Evolutionary conservation across 2,113 vertebrate species (phyloP).

Genomic region (Bubo bubo): DNA sequence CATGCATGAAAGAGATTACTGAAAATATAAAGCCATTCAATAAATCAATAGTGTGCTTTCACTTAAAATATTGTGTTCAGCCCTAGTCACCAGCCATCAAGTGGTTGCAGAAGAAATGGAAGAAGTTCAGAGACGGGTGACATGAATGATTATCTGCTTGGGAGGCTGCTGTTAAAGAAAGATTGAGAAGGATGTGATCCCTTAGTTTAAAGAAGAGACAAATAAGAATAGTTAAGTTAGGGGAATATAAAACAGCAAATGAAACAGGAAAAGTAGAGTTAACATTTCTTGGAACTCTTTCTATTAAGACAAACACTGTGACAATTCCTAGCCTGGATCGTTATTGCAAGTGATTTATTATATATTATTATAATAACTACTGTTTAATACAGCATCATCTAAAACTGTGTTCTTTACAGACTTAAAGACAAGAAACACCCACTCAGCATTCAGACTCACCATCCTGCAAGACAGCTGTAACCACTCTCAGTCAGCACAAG

Average conservation of each 20-base stretch:
- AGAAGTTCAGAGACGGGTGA: not conserved
- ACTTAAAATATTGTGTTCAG: slow-evolving; percentile 11
- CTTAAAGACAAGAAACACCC: not conserved
- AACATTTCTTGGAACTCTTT: not conserved
- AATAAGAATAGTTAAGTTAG: not conserved
- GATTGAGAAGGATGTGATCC: not conserved
- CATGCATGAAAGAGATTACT: not conserved
- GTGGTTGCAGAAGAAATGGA: not conserved
- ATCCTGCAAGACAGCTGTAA: not conserved
- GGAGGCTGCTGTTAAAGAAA: not conserved
- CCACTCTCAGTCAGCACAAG: not conserved
- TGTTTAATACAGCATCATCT: not conserved
- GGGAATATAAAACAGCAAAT: not conserved
- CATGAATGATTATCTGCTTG: slow-evolving; percentile 30
- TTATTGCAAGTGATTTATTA: not conserved
- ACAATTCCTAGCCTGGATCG: not conserved
- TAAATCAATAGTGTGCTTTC: slow-evolving; percentile 55
- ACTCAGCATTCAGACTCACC: not conserved
- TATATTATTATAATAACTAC: not conserved
- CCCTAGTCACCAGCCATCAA: not conserved
- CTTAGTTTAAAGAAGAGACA: not conserved
- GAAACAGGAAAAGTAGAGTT: not conserved
- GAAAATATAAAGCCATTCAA: slow-evolving; percentile 42
- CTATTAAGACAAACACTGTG: not conserved
- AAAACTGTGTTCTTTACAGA: not conserved